phyloP scores from a whole-genome alignment of 1,140 invertebrate genomes.

The Calycopis cecrops region DNA sequence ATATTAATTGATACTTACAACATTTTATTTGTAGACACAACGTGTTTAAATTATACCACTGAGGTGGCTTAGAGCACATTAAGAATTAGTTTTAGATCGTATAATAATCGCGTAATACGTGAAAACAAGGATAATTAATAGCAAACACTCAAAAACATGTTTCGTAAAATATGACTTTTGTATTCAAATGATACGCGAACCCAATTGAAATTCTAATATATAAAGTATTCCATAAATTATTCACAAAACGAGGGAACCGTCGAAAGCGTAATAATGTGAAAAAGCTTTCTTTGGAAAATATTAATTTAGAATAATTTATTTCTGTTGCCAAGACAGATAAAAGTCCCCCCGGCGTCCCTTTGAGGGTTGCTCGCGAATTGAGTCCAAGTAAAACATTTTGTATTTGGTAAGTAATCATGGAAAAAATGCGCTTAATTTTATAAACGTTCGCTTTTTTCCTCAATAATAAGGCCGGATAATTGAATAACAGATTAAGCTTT shows the following conservation, averaged over 20 bases:
- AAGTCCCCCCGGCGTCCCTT: conserved; percentile 31
- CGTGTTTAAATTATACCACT: not conserved
- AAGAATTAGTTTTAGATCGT: not conserved
- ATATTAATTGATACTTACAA: conserved; percentile 5
- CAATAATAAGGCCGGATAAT: not conserved
- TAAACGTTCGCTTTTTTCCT: conserved; percentile 6
- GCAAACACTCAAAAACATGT: not conserved
- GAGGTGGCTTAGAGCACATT: not conserved
- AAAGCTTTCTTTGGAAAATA: conserved; percentile 44
- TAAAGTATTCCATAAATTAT: conserved; percentile 24
- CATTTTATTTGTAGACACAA: not conserved
- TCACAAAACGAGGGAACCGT: conserved; percentile 32
- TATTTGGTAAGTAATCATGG: conserved; percentile 5
- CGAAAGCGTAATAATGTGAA: conserved; percentile 38
- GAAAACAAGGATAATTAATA: not conserved
- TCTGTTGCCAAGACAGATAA: conserved; percentile 42
- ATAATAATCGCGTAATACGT: not conserved
- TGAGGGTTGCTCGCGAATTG: not conserved
- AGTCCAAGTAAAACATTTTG: conserved; percentile 24
- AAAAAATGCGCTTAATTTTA: conserved; percentile 8
- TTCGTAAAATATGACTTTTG: not conserved
- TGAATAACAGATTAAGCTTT: conserved; percentile 11
- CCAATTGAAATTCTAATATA: conserved; percentile 11
- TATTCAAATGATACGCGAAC: not conserved
- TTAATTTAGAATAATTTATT: conserved; percentile 62